phyloP scores from a whole-genome alignment of 2,888 invertebrate genomes.

The Charanyca ferruginea region DNA sequence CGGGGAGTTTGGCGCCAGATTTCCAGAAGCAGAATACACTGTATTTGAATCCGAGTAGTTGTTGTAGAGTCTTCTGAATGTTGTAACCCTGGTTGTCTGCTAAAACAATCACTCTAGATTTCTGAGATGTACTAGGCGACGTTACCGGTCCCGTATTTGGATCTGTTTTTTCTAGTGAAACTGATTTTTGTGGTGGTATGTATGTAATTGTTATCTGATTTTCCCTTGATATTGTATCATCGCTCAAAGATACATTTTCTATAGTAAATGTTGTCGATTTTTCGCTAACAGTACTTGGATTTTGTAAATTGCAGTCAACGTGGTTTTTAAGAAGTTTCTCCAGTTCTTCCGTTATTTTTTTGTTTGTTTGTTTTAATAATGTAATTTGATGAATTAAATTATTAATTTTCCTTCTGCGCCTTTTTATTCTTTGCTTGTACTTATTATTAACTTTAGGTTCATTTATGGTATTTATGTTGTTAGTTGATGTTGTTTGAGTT shows the following conservation, averaged over 20 bases:
- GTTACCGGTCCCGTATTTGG: too few species aligned
- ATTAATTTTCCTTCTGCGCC: conserved; percentile 1
- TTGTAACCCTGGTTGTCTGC: too few species aligned
- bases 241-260: conserved; percentile 1
- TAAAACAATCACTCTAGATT: too few species aligned
- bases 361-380: neutral
- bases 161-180: too few species aligned
- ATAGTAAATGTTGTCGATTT: neutral
- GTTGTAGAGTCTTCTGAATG: too few species aligned
- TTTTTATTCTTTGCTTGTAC: neutral
- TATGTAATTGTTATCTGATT: too few species aligned
- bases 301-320: neutral
- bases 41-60: too few species aligned
- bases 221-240: neutral
- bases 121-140: too few species aligned
- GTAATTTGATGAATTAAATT: neutral
- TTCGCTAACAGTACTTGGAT: neutral
- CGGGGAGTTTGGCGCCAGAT: too few species aligned
- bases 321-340: neutral
- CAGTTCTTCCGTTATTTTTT: conserved; percentile 1
- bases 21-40: too few species aligned
- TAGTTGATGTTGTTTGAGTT: conserved; percentile 1
- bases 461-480: too few species aligned
- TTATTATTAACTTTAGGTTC: neutral
- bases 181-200: too few species aligned